These are phyloP conservation scores for Melanerpes aurifrons DNA, from an alignment of 2,113 vertebrate genomes.

Conservation along the genomic window DNA sequence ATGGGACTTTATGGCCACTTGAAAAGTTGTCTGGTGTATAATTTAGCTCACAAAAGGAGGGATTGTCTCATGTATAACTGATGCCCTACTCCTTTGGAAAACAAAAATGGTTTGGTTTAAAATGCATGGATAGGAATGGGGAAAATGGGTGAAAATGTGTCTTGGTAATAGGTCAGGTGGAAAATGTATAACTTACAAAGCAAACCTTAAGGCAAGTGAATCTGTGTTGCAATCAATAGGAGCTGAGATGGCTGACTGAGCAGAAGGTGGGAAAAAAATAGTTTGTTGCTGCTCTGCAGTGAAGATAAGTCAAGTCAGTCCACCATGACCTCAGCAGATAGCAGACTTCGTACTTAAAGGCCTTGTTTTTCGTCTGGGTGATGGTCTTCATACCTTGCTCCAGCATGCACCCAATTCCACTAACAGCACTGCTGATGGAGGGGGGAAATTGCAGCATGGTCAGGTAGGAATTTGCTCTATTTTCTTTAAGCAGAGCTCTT, in stretches of 20 bases:
- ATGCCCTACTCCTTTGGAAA: background rate
- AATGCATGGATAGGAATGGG: background rate
- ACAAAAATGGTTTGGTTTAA: background rate
- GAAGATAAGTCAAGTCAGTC: conserved; percentile 8
- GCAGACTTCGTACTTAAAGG: background rate
- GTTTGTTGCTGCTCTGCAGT: background rate
- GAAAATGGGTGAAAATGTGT: background rate
- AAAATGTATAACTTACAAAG: background rate
- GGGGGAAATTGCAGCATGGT: background rate
- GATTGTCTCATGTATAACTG: background rate
- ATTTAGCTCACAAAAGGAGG: background rate
- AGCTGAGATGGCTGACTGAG: conserved; percentile 12
- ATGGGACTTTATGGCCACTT: background rate
- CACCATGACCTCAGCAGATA: background rate
- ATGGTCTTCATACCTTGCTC: background rate
- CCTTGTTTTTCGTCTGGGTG: conserved; percentile 3
- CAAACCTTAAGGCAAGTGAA: background rate
- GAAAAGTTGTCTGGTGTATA: background rate
- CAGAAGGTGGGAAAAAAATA: conserved; percentile 35
- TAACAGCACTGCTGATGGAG: background rate
- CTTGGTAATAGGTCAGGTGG: background rate
- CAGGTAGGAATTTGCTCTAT: background rate
- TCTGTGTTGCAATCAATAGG: conserved; percentile 22
- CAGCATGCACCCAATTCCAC: background rate
- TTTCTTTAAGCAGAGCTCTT: background rate